Base-by-base conservation (phyloP, 64 coral and sea anemone genomes). In the Dendronephthya gigantea region DNA sequence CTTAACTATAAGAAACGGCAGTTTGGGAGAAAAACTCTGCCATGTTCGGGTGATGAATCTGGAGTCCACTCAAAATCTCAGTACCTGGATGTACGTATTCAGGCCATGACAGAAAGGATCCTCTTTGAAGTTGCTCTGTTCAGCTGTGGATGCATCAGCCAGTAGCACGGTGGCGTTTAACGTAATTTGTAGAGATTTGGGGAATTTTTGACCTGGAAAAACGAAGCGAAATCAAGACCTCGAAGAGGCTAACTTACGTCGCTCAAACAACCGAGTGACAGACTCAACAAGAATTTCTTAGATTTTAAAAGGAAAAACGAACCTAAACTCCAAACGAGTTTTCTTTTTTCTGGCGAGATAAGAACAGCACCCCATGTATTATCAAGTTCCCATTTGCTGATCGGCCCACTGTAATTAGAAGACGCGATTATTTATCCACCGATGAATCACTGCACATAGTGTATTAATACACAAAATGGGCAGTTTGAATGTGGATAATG, bases 91-190 rank as follows among this genome's bases (percentile, higher is more conserved):
- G 51, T 97, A 97, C 4, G 88, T 86, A 49, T 97, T 97, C 49
- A 93, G 81, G 19, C 90, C 89, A n/a, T 87, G 88, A 86, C 94
- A 97, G 35, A 97, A 97, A 1, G 94, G 91, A 89, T 97, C 94
- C 19, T 97, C 94, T 43, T 68, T 84, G 68, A 93, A 86, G 23
- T n/a, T 50, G 49, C 47, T 50, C 6, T 5, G 6, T 62, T 62
- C 55, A 13, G 19, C 19, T 62, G 55, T n/a, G 25, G 55, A 7
- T 62, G 55, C 7, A 0, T 62, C 55, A 62, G 55, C 94, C 86
- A 97, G 90, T 38, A 85, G 85, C 15, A 97, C 89, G 19, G 91
- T 93, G 33, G 87, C 91, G 85, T 83, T 83, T 19, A 97, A 59
- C 8, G 83, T 76, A 35, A 81, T 87, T 40, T 97, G 86, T 31